Base-by-base conservation (phyloP, 2,113 vertebrate species). In the Australoheros scitulus region DNA sequence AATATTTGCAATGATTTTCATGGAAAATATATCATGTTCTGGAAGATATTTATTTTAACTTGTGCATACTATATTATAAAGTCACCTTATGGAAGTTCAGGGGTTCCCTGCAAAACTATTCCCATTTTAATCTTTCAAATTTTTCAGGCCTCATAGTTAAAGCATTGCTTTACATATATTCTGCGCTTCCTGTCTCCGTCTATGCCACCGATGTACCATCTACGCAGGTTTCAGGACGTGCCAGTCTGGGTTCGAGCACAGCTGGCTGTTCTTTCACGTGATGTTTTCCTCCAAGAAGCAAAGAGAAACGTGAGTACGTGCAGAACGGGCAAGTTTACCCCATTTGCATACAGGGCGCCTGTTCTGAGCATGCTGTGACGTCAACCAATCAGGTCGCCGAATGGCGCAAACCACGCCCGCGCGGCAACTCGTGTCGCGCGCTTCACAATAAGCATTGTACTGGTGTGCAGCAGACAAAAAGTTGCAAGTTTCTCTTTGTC, bases 341-440 rank as follows among this genome's bases (percentile, higher is more conserved):
- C 1, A 60, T 92, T 89, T 77, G 52, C 90, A 93, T 90, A 85
- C 87, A 74, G 29, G 80, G 87, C 90, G 92, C 89, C 63, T 86
- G 18, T 76, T 70, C 14, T 1, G n/a, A 55, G 61, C 79, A 3
- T 20, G 58, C 15, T 10, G 5, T 1, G 11, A 76, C 32, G 38
- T 56, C 3, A 0, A 47, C 95, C 94, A 94, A 95, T 95, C 91
- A 84, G 36, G 1, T n/a, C 34, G 2, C 5, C 5, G 2, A 17
- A 56, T 64, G 43, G 26, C 1, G 3, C 6, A 87, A 82, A 43
- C 88, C 89, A 83, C 92, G 81, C 92, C 92, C 80, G 85, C 92
- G 94, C 94, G 92, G 82, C 74, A 92, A 89, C 65, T 85, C 60
- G 61, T 75, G 85, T 81, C 41, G 86, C 85, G 90, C 89, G 86